Evolutionary conservation across 1,140 invertebrate genomes (phyloP).

Genomic region (Hylaeus anthracinus): DNA sequence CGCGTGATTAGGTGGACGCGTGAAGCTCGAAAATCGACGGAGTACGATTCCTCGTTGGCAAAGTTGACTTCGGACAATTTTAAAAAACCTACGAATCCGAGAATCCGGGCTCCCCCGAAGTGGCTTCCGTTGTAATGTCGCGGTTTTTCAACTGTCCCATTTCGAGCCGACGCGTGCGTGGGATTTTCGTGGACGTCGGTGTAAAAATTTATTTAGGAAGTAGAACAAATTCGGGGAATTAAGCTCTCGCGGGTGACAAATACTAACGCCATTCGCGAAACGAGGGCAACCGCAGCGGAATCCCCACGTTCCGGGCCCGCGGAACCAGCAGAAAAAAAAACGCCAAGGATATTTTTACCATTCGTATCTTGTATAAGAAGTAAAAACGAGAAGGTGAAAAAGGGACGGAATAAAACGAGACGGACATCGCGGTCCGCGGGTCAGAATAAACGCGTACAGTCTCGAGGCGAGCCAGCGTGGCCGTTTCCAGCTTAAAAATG

Average conservation of each 20-base stretch:
- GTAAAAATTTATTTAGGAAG: conserved; percentile 13
- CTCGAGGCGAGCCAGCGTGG: neutral
- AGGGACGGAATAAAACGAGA: neutral
- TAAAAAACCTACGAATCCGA: no score
- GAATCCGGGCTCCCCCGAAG: no score
- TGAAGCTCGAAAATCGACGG: neutral
- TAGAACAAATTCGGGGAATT: conserved; percentile 9
- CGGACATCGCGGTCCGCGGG: neutral
- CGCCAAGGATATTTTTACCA: neutral
- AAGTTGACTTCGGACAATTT: no score
- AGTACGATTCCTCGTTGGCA: neutral
- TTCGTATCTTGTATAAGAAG: neutral
- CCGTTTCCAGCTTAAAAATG: neutral
- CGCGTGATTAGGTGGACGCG: neutral
- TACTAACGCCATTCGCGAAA: neutral
- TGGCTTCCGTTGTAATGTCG: no score
- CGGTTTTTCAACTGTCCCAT: no score
- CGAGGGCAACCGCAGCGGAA: neutral
- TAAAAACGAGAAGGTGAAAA: neutral
- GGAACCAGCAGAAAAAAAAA: neutral
- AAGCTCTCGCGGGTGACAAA: neutral
- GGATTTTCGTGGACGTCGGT: no score
- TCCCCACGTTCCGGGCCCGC: neutral
- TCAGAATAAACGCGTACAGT: neutral
- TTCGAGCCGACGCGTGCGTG: no score